Base-by-base conservation (phyloP, 2,113 vertebrate species). In the Callorhinus ursinus region DNA sequence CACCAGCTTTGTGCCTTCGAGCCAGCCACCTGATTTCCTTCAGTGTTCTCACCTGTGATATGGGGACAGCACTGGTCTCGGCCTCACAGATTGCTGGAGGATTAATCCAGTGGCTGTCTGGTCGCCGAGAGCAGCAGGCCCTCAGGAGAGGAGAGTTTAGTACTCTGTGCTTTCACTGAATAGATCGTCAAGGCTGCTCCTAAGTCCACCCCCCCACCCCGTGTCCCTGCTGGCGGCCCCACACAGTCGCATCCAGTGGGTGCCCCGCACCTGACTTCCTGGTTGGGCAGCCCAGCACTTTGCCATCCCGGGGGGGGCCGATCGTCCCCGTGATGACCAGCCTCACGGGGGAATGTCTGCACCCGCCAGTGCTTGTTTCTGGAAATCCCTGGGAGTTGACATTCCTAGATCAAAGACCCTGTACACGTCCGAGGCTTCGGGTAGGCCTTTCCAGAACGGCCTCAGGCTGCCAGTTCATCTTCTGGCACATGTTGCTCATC, bases 221-320 rank as follows among this genome's bases (percentile, higher is more conserved):
- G 0, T 7, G 33, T 53, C 31, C 0, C 24, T 74, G 36, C 7
- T 15, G 42, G 72, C 15, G 72, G 46, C 39, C 12, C 72, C n/a
- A 1, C 18, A 9, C 36, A 5, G 9, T n/a, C 3, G 67, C 1
- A 0, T 76, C 55, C 12, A 0, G 2, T 1, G 72, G 13, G 7
- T 0, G 2, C 51, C 3, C 19, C 3, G 0, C 8, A 1, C 63
- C 19, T 11, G 24, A 2, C n/a, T 21, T 39, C 6, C 3, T 8
- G 9, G 26, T 28, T 22, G 57, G 53, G 11, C 5, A 4, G 7
- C 2, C 2, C 0, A 11, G 61, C 33, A 8, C 7, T 18, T 39
- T 53, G 10, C 24, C 12, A 12, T 2, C 33, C 42, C 22, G 7
- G 33, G 26, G n/a, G n/a, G 33, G 65, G 65, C 33, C n/a, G 28